Conservation (phyloP, 2,797 vertebrate species). For the Sylvia borin region DNA sequence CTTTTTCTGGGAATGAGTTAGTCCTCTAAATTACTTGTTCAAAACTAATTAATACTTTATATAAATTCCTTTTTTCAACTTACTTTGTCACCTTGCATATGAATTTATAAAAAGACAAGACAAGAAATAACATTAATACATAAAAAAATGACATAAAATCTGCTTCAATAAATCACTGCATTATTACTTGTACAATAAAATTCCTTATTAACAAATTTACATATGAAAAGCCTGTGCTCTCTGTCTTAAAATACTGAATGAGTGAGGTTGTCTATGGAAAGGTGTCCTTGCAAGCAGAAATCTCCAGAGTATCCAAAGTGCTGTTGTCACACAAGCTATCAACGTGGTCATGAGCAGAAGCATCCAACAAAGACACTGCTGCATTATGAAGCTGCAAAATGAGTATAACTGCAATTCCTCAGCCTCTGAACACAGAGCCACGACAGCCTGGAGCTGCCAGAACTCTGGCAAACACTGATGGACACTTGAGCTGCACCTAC, state of each 20-base stretch:
- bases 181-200: not conserved
- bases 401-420: not conserved
- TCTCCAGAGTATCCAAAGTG: not conserved
- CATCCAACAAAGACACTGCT: not conserved
- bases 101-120: not conserved
- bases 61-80: not conserved
- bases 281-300: not conserved
- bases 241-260: not conserved
- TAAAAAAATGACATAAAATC: not conserved
- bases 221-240: not conserved
- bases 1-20: not conserved
- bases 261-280: not conserved
- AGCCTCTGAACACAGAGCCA: not conserved
- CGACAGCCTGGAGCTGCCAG: not conserved
- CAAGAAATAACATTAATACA: not conserved
- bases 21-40: not conserved
- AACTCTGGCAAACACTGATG: not conserved
- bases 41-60: not conserved
- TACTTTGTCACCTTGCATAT: not conserved
- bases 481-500: not conserved
- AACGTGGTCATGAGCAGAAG: not conserved
- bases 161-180: not conserved
- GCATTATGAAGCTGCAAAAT: not conserved
- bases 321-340: not conserved
- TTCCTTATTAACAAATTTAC: not conserved